These are phyloP conservation scores for Tetraneura akinire DNA, from an alignment of 1,140 invertebrate genomes.

Conservation along the genomic window DNA sequence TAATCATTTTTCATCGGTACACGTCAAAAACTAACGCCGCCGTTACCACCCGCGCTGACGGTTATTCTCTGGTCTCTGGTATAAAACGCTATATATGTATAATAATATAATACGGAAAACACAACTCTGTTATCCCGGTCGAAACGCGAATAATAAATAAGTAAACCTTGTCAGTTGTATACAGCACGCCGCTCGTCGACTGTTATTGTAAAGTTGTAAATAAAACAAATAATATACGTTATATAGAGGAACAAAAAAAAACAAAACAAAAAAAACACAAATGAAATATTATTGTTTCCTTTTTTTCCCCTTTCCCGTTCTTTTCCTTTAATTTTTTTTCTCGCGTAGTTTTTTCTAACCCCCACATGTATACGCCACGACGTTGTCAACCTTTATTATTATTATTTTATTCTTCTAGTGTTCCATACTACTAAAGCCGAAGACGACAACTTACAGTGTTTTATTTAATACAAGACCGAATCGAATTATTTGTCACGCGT, in stretches of 20 bases:
- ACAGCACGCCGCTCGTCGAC: neutral
- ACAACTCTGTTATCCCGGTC: slow-evolving; percentile 19
- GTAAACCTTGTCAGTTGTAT: slow-evolving; percentile 44
- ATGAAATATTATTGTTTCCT: slow-evolving; percentile 38
- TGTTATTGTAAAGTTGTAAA: too few relatives aligned
- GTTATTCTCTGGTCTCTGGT: slow-evolving; percentile 9
- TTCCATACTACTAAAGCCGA: neutral
- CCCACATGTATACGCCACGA: neutral
- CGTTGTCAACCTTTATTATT: slow-evolving; percentile 11
- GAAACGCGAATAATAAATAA: slow-evolving; percentile 46
- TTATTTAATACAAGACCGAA: slow-evolving; percentile 11
- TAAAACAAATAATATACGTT: slow-evolving; percentile 45
- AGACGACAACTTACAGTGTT: neutral
- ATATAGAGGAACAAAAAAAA: too few relatives aligned
- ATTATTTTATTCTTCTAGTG: too few relatives aligned
- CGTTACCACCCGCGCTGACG: neutral
- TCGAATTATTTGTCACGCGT: slow-evolving; percentile 18
- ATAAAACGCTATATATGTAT: slow-evolving; percentile 19
- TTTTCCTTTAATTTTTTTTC: neutral
- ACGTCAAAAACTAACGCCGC: slow-evolving; percentile 41
- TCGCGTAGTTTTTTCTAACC: neutral
- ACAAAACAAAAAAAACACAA: slow-evolving; percentile 22
- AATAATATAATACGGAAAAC: too few relatives aligned
- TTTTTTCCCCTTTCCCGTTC: neutral
- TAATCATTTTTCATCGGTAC: slow-evolving; percentile 45